These are phyloP conservation scores for Macrobrachium nipponense DNA, from an alignment of 1,140 invertebrate species.

Conservation along the genomic window DNA sequence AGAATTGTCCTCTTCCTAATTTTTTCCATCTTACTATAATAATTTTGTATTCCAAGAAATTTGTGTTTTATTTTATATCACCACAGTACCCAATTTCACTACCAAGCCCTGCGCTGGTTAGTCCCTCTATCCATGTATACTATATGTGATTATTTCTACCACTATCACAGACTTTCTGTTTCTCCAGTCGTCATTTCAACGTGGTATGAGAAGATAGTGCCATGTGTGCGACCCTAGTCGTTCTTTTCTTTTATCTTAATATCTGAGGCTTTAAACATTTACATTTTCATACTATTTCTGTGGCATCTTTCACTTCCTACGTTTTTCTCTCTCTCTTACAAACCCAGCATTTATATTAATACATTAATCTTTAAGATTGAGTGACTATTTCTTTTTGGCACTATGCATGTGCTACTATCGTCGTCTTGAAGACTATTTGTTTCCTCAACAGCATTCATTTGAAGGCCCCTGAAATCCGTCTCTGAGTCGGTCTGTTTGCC, in stretches of 20 bases:
- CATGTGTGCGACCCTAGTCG: too few species aligned
- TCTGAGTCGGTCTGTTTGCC: too few species aligned
- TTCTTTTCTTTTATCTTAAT: background rate
- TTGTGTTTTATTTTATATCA: too few species aligned
- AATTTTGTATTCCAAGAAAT: background rate
- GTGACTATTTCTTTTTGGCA: background rate
- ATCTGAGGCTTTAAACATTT: background rate
- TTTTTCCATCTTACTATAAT: background rate
- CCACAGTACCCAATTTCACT: too few species aligned
- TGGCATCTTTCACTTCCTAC: conserved; percentile 10
- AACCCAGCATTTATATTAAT: background rate
- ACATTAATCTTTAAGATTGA: background rate
- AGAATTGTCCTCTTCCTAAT: background rate
- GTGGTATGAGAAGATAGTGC: too few species aligned
- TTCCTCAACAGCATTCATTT: too few species aligned
- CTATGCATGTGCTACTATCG: background rate
- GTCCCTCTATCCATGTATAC: too few species aligned
- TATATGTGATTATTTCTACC: background rate
- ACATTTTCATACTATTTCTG: background rate
- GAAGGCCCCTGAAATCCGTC: too few species aligned
- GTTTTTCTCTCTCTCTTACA: conserved; percentile 8
- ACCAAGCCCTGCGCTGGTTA: too few species aligned
- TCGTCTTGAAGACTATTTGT: too few species aligned
- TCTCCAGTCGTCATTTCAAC: background rate
- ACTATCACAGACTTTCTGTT: background rate